A percentile compares a stretch with the other conserved stretches of the same genome.
Conservation (phyloP, 23 tunicate genomes). For the Styela plicata region DNA sequence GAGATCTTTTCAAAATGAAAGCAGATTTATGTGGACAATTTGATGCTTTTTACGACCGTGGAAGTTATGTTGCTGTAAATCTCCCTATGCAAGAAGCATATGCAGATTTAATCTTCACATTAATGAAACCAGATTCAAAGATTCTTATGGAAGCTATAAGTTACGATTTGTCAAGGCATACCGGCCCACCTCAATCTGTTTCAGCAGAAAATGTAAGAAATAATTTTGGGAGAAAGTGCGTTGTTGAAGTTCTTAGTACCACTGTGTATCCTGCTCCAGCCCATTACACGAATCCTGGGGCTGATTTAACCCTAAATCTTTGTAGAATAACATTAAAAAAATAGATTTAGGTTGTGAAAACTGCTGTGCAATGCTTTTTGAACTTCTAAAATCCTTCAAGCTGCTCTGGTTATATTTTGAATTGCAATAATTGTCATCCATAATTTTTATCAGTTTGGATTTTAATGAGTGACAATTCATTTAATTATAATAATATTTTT, state of each 20-base stretch:
- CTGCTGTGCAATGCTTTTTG: too few species aligned
- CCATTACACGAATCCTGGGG: too few species aligned
- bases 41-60: conserved; percentile 79
- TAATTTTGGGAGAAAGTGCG: background rate
- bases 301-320: too few species aligned
- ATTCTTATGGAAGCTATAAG: conserved; percentile 19
- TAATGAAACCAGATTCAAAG: conserved; percentile 32
- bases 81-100: conserved; percentile 24
- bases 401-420: too few species aligned
- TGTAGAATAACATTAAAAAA: too few species aligned
- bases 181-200: conserved; percentile 43
- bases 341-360: too few species aligned
- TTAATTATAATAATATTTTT: too few species aligned
- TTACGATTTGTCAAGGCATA: conserved; percentile 21
- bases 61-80: conserved; percentile 49
- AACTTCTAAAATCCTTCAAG: too few species aligned
- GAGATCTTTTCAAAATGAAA: conserved; percentile 53
- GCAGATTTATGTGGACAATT: conserved; percentile 39
- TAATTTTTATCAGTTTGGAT: too few species aligned
- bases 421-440: too few species aligned
- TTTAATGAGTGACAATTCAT: too few species aligned
- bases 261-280: background rate
- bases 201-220: background rate
- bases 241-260: background rate
- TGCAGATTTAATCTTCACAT: conserved; percentile 19